Base-by-base conservation (phyloP, 2,888 invertebrate genomes). In the Plebejus melissa region DNA sequence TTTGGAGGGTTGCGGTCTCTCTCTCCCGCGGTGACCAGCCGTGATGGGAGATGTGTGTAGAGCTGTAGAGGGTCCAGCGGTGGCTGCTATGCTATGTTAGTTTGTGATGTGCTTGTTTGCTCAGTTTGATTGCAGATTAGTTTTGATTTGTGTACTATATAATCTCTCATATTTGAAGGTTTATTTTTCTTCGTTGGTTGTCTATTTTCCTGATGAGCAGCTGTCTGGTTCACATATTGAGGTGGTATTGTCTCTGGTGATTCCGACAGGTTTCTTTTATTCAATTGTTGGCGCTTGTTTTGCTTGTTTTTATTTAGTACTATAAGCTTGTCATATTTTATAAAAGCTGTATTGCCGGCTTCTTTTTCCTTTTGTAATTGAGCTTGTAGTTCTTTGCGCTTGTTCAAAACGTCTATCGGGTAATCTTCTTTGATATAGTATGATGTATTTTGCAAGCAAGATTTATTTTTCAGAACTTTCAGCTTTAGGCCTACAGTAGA, bases 341-440 rank as follows among this genome's bases (percentile, higher is more conserved):
- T 41, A 41, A 41, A 41, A 41, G 41, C 41, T 9, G 7, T 9
- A 41, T 41, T 41, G 41, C 41, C 41, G 41, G 41, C 41, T 41
- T 9, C 41, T 41, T 41, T 9, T 41, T 69, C 41, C 41, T 41
- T 41, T 41, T 41, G 41, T 9, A 41, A 41, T 9, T 41, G 41
- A 9, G 41, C 41, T 41, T 41, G 41, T 9, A 41, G 41, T 41
- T 41, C 41, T 9, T 41, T 41, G 41, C 41, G 41, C 41, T 41
- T 69, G 36, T 69, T 69, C 6, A 38, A 6, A 13, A 38, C 38
- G 2, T 69, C 69, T 16, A 32, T 69, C 6, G 69, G 69, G 9
- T 69, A 69, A 28, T 69, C 69, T 69, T 32, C 69, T 69, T 36
- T 69, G 2, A 69, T 28, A 69, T 69, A 69, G 11, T 32, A 69